Evolutionary conservation across 2,888 invertebrate genomes (phyloP).

Genomic region (Proisotoma minuta): DNA sequence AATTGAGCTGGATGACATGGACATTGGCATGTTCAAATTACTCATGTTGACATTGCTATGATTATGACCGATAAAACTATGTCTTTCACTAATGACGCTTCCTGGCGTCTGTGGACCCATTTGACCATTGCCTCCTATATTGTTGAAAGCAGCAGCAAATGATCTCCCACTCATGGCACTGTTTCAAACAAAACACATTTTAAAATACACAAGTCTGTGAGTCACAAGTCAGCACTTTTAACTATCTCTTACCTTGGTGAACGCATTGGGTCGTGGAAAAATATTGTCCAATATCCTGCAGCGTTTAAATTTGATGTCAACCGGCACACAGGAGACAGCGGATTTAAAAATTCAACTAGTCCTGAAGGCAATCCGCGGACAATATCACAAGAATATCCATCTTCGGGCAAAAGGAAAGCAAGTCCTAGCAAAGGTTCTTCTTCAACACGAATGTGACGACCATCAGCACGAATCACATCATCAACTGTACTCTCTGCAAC

Average conservation of each 20-base stretch:
- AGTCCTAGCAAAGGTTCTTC: constrained; percentile 79
- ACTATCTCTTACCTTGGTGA: constrained; percentile 55
- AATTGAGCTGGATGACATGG: constrained; percentile 32
- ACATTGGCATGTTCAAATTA: constrained; percentile 33
- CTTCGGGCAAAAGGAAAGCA: constrained; percentile 89
- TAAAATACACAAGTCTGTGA: not conserved
- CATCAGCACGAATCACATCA: constrained; percentile 83
- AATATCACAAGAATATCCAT: constrained; percentile 96
- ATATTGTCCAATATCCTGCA: constrained; percentile 92
- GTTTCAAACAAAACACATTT: not conserved
- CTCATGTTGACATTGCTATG: constrained; percentile 15
- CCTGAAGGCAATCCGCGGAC: constrained; percentile 85
- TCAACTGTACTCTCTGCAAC: constrained; percentile 87
- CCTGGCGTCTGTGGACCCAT: constrained; percentile 29
- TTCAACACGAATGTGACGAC: constrained; percentile 81
- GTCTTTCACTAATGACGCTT: constrained; percentile 34
- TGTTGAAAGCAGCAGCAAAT: constrained; percentile 42
- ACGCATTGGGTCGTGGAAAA: constrained; percentile 47
- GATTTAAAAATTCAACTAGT: constrained; percentile 78
- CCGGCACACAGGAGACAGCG: constrained; percentile 79
- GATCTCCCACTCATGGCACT: constrained; percentile 61
- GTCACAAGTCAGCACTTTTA: not conserved
- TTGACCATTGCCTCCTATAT: constrained; percentile 34
- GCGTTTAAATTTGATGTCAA: constrained; percentile 86
- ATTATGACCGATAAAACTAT: constrained; percentile 35